Base-by-base conservation (phyloP, 2,888 invertebrate genomes). In the Orchesella flavescens region DNA sequence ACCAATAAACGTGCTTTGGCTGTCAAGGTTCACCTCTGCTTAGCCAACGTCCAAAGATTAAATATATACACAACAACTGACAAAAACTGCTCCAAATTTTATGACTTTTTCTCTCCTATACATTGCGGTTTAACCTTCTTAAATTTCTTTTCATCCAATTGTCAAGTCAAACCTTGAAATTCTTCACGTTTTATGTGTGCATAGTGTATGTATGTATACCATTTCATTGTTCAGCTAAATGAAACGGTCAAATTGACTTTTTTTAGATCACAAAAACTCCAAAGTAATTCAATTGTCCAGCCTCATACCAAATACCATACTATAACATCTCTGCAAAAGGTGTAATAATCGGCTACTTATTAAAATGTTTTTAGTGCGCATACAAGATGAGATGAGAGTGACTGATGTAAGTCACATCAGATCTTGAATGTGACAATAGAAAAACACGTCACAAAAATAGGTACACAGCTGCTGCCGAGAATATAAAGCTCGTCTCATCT, bases 121-220 rank as follows among this genome's bases (percentile, higher is more conserved):
- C 44, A 46, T 17, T 69, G 69, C 34, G 69, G 77, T 77, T 69
- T 68, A 77, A 69, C 66, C 59, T 59, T 65, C 24, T 77, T 55
- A 69, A 77, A 61, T 77, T 59, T 76, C 68, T 24, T 69, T 61
- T 46, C 55, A n/a, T 66, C 15, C 9, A 2, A 21, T 49, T 77
- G 34, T 59, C 69, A 76, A 75, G 75, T 53, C 57, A 68, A 66
- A 75, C 65, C 65, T 75, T 75, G 76, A 76, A 68, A 69, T 77
- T 69, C 69, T 69, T 24, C 21, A 34, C 13, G 53, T 53, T 53
- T n/a, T 53, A 53, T 17, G 10, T n/a, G 34, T 4, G 34, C 34
- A 34, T n/a, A n/a, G n/a, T n/a, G n/a, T n/a, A n/a, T n/a, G n/a
- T n/a, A n/a, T n/a, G n/a, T n/a, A n/a, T n/a, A n/a, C n/a, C n/a